phyloP scores from a whole-genome alignment of 64 coral and sea anemone species.

The Catalaphyllia jardinei region DNA sequence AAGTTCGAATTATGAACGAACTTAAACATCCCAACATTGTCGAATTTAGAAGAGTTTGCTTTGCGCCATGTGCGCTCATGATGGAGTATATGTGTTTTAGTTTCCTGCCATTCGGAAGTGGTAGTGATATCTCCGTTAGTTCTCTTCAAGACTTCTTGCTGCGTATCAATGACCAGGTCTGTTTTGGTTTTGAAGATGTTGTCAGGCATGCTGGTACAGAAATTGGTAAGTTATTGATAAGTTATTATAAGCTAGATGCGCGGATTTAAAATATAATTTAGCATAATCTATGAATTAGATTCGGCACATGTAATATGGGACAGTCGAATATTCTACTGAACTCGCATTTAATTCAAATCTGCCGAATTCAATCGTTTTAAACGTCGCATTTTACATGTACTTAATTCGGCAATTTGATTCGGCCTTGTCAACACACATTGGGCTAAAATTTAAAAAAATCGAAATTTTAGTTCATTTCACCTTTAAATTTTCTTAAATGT shows the following conservation, averaged over 20 bases:
- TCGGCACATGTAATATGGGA: no score
- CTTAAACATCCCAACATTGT: slow-evolving; percentile 64
- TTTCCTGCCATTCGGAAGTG: slow-evolving; percentile 42
- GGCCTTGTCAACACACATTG: no score
- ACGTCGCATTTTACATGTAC: no score
- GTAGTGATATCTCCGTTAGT: slow-evolving; percentile 36
- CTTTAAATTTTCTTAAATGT: no score
- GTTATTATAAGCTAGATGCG: slow-evolving; percentile 1
- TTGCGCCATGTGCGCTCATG: slow-evolving; percentile 43
- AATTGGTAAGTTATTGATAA: slow-evolving; percentile 45
- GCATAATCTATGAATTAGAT: no score
- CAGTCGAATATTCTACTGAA: no score
- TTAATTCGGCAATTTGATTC: no score
- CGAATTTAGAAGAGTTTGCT: slow-evolving; percentile 46
- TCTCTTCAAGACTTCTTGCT: slow-evolving; percentile 18
- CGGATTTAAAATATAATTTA: no score
- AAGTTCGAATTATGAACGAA: slow-evolving; percentile 33
- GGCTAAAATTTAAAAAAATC: no score
- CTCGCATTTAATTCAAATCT: no score
- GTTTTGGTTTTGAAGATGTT: slow-evolving; percentile 51
- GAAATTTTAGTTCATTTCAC: no score
- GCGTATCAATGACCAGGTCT: slow-evolving; percentile 40
- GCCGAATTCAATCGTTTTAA: no score
- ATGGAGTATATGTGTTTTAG: slow-evolving; percentile 52
- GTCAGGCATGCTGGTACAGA: slow-evolving; percentile 57